Conservation (phyloP, 2,113 vertebrate genomes). For the Seriola dumerili region DNA sequence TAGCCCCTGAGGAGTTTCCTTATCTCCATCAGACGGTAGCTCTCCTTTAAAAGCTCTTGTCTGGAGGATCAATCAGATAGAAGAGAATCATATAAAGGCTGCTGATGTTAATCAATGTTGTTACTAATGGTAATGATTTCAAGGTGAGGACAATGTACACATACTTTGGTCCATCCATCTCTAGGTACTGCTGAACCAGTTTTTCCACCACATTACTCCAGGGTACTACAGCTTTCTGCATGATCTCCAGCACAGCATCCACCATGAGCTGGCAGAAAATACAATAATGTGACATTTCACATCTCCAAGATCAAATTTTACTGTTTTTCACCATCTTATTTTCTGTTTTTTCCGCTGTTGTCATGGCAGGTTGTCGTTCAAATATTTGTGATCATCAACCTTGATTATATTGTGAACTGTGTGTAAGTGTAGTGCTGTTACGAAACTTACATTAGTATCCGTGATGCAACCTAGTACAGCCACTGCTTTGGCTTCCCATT, state of each 20-base stretch:
- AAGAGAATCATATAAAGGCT: background rate
- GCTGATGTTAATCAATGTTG: background rate
- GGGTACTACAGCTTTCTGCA: constrained; percentile 93
- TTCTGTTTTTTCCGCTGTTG: background rate
- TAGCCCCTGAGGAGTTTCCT: constrained; percentile 93
- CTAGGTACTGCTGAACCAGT: constrained; percentile 91
- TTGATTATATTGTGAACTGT: background rate
- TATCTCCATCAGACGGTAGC: constrained; percentile 95
- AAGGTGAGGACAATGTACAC: constrained; percentile 37
- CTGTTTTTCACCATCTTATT: background rate
- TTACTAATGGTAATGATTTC: background rate
- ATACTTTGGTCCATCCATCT: constrained; percentile 95
- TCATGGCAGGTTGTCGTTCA: background rate
- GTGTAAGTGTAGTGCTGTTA: background rate
- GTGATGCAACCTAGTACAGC: constrained; percentile 91
- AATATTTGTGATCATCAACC: background rate
- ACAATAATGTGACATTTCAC: constrained; percentile 19
- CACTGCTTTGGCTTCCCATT: constrained; percentile 96
- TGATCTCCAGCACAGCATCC: constrained; percentile 94
- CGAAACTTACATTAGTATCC: constrained; percentile 89
- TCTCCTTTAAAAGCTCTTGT: constrained; percentile 92
- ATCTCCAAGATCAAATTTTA: background rate
- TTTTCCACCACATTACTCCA: constrained; percentile 93
- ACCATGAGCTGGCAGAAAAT: constrained; percentile 88
- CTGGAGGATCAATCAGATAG: constrained; percentile 72